Percentiles rank a stretch among this genome's conserved stretches.
Conservation (phyloP, 2,888 invertebrate genomes). For the Caenorhabditis sp. region DNA sequence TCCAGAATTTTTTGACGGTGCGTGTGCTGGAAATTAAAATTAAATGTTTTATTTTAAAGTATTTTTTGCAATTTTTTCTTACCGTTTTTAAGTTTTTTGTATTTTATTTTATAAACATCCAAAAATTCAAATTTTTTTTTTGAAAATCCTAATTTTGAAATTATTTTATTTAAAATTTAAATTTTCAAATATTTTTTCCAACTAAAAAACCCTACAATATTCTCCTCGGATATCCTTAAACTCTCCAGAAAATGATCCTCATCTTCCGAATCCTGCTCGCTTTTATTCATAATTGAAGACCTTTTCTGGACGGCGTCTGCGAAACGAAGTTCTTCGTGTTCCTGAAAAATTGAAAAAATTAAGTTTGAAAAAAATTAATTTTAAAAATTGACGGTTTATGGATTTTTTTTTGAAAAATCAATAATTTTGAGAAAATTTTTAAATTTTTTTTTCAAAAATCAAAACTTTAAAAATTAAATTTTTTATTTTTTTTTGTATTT, state of each 20-base stretch:
- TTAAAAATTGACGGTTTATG: too few relatives aligned
- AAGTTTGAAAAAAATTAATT: too few relatives aligned
- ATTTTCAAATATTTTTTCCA: too few relatives aligned
- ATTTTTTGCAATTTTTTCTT: too few relatives aligned
- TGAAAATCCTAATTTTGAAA: not conserved
- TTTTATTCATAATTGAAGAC: conserved; percentile 31
- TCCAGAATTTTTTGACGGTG: conserved; percentile 59
- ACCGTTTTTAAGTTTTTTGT: too few relatives aligned
- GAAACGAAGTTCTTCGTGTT: conserved; percentile 47
- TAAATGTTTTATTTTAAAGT: not conserved
- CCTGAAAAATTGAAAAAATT: conserved; percentile 13
- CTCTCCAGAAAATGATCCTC: conserved; percentile 54
- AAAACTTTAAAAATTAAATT: too few relatives aligned
- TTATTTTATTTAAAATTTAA: too few relatives aligned
- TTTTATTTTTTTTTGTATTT: too few relatives aligned
- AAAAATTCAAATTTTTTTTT: too few relatives aligned
- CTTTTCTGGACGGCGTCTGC: conserved; percentile 48
- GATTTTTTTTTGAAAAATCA: not conserved
- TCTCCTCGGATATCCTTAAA: conserved; percentile 44
- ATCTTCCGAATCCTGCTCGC: conserved; percentile 49
- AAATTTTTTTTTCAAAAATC: too few relatives aligned
- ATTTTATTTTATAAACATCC: too few relatives aligned
- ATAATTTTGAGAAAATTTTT: not conserved
- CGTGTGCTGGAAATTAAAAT: conserved; percentile 34
- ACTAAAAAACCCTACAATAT: conserved; percentile 17